These are phyloP conservation scores for Strigamia crassipes DNA, from an alignment of 2,888 invertebrate species.

Conservation along the genomic window DNA sequence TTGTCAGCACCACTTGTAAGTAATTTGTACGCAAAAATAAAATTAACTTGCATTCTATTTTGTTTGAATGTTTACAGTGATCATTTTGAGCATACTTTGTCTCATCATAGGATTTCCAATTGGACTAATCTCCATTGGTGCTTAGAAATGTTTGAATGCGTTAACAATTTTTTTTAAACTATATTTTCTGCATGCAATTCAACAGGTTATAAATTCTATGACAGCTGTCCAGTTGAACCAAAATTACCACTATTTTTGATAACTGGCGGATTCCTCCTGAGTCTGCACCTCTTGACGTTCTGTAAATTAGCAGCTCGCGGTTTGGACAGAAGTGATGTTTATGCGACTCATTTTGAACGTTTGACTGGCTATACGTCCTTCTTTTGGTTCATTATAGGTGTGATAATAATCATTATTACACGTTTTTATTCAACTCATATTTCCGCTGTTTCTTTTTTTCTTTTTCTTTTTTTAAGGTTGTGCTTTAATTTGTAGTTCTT, in stretches of 20 bases:
- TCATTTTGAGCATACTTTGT: background rate
- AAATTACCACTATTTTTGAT: constrained; percentile 27
- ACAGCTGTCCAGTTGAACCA: background rate
- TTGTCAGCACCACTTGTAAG: background rate
- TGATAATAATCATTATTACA: background rate
- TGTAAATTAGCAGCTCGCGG: constrained; percentile 9
- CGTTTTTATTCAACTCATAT: background rate
- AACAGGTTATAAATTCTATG: constrained; percentile 19
- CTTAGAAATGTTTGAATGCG: background rate
- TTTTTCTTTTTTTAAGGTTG: background rate
- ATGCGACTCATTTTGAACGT: constrained; percentile 2
- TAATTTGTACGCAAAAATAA: background rate
- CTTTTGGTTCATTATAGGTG: constrained; percentile 1
- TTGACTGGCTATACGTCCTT: background rate
- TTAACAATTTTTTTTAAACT: background rate
- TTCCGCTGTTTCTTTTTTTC: background rate
- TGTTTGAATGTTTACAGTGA: background rate
- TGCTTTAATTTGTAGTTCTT: background rate
- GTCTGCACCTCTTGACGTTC: background rate
- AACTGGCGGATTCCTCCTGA: background rate
- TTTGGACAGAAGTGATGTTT: background rate
- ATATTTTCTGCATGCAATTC: background rate
- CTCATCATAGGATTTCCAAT: constrained; percentile 3
- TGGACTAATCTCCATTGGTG: background rate
- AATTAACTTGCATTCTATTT: background rate